phyloP scores from a whole-genome alignment of 2,888 invertebrate species.

The Cataglyphis cursor region DNA sequence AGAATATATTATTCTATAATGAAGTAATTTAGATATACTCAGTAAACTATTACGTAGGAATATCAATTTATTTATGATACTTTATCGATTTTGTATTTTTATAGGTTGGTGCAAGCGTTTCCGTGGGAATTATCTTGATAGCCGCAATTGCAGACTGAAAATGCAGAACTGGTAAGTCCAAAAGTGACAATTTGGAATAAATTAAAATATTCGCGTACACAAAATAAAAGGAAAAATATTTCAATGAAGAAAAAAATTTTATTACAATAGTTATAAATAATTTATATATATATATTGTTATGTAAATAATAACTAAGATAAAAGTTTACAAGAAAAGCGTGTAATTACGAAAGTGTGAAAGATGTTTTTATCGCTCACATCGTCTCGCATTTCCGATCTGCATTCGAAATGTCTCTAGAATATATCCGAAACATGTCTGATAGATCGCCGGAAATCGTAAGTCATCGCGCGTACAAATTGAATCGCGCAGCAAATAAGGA shows the following conservation, averaged over 20 bases:
- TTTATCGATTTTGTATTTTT: constrained; percentile 12
- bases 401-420: not conserved
- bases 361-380: not conserved
- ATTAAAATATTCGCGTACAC: not conserved
- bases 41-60: constrained; percentile 16
- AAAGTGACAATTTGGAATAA: not conserved
- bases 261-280: not conserved
- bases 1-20: not conserved
- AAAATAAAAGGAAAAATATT: not conserved
- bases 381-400: constrained; percentile 19
- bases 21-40: not conserved
- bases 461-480: constrained; percentile 46
- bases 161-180: not conserved
- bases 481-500: constrained; percentile 46
- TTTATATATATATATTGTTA: not conserved
- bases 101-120: not conserved
- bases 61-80: constrained; percentile 27
- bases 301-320: not conserved
- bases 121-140: constrained; percentile 8
- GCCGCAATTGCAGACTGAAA: not conserved
- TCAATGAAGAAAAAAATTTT: not conserved
- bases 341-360: not conserved
- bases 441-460: constrained; percentile 52
- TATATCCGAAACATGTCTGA: constrained; percentile 13
- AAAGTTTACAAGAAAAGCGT: not conserved